These are phyloP conservation scores for Antigone vipio DNA, from an alignment of 2,113 vertebrate species.

Conservation along the genomic window DNA sequence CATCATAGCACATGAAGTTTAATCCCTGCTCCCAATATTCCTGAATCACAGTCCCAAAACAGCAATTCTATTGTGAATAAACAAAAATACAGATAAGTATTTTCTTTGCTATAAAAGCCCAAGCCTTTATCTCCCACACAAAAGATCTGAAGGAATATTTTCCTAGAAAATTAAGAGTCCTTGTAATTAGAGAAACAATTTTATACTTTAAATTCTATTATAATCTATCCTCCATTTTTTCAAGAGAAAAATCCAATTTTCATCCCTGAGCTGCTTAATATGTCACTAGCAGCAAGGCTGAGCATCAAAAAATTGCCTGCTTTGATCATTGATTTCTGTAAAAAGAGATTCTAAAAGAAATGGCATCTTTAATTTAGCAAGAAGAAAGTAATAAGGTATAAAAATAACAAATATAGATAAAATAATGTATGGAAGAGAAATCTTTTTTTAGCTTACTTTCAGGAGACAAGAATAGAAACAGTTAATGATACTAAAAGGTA, in stretches of 20 bases:
- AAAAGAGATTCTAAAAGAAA: not conserved
- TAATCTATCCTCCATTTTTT: not conserved
- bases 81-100: not conserved
- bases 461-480: not conserved
- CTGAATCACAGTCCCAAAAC: not conserved
- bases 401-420: not conserved
- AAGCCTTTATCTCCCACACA: not conserved
- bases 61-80: not conserved
- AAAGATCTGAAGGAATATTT: not conserved
- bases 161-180: not conserved
- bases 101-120: not conserved
- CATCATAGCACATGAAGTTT: not conserved
- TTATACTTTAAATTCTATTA: not conserved
- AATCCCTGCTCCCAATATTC: not conserved
- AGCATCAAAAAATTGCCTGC: not conserved
- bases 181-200: not conserved
- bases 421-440: not conserved
- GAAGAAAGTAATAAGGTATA: not conserved
- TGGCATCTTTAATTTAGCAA: not conserved
- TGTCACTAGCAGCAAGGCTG: not conserved
- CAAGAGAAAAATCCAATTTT: not conserved
- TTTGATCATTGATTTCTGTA: not conserved
- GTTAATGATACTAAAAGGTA: not conserved
- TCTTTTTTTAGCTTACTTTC: not conserved
- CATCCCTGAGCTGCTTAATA: not conserved